Evolutionary conservation across 2,888 invertebrate species (phyloP), one percentile per base, ranked within the genome.

Genomic region (Hypena proboscidalis): DNA sequence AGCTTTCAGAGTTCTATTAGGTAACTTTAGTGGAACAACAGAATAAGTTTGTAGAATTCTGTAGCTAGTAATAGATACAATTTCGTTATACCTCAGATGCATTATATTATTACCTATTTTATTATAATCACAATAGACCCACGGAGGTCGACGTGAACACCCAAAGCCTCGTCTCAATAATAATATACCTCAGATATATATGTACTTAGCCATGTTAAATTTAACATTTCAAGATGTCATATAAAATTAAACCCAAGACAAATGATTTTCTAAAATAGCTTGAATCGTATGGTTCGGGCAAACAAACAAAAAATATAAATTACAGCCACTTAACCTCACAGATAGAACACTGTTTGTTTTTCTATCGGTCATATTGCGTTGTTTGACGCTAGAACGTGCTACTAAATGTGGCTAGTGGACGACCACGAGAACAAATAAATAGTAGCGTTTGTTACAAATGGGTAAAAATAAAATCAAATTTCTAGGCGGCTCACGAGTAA

Each of bases 321-420:
- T 72, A 84, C 70, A 65, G 59, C 70, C 75, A 71, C 74, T 77
- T 74, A 74, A 74, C 67, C 65, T 58, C 70, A 75, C 76, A 62
- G 78, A 78, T 77, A 77, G 74, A 75, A 70, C 67, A 69, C 67
- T 85, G 85, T 84, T 85, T 86, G 69, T 83, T 83, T 80, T 70
- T 35, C 70, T 62, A 78, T 42, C 67, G 64, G 66, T 74, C 59
- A 46, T 65, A 68, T 58, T 63, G 53, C 68, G 62, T 62, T 51
- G 59, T 40, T 49, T 46, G 55, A 49, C 53, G 61, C 50, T 37
- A 48, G 46, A 35, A 6, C 23, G 25, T 19, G 11, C 13, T 38
- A 47, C 19, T 32, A 25, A 30, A 31, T 19, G 32, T 25, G 19
- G 26, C 7, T 48, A 50, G 44, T n/a, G 40, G 46, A 55, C 34